Evolutionary conservation across 2,888 invertebrate species (phyloP).

Genomic region (Megalurothrips usitatus): DNA sequence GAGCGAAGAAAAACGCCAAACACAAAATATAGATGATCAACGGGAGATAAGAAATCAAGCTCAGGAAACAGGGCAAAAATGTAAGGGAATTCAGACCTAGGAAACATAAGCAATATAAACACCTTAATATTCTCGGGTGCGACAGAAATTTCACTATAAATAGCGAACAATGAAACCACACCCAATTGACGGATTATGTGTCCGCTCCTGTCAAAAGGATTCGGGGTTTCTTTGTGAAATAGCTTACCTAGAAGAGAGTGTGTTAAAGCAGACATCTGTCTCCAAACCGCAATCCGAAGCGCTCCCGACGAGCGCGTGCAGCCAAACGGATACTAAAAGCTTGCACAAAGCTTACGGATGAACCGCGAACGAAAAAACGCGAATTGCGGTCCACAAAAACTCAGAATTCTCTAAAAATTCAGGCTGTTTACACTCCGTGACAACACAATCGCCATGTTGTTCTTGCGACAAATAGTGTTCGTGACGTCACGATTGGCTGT

Average conservation of each 20-base stretch:
- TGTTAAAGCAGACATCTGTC: conserved; percentile 54
- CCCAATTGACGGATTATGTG: background rate
- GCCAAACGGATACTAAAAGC: background rate
- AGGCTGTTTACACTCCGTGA: conserved; percentile 14
- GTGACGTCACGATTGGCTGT: background rate
- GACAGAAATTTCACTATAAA: background rate
- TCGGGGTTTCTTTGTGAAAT: background rate
- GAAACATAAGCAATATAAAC: background rate
- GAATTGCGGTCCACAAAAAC: background rate
- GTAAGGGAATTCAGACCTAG: background rate
- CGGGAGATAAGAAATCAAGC: background rate
- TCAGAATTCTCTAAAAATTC: background rate
- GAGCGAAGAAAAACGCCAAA: background rate
- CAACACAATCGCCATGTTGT: conserved; percentile 22
- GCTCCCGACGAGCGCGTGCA: background rate
- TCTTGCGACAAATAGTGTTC: background rate
- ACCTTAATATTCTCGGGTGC: too few relatives aligned
- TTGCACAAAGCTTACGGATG: background rate
- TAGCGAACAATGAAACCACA: background rate
- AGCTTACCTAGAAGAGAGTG: conserved; percentile 52
- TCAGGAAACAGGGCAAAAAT: background rate
- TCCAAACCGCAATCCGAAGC: conserved; percentile 33
- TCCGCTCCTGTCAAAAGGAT: background rate
- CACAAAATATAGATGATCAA: background rate
- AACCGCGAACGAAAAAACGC: too few relatives aligned